Evolutionary conservation across 2,797 vertebrate species (phyloP), one percentile per base, ranked within the genome.

Genomic region (Poeciliopsis turneri): DNA sequence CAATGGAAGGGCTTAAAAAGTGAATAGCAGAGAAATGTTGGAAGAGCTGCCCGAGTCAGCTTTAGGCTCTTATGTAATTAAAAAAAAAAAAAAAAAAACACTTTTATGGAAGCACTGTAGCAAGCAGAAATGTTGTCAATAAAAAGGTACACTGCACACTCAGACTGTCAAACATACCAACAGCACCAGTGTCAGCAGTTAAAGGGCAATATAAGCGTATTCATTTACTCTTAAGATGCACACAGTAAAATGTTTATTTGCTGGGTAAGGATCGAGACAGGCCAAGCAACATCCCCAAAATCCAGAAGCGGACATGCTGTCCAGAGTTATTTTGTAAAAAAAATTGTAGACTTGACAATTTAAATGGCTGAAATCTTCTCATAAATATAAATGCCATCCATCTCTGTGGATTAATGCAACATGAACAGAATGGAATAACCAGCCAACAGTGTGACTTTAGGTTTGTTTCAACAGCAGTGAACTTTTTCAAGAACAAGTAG

Each of bases 141-240:
- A 41, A 78, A 78, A 83, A 66, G 53, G 46, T 66, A 66, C 53
- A 79, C 23, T 82, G 51, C 47, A 3, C 53, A 71, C 18, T 66
- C 33, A 85, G 47, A 76, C 75, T 72, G 33, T 69, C 68, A 80
- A 82, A 74, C 66, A 81, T 43, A 55, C 66, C 30, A 83, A 66
- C 33, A 83, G 11, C 18, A 75, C 16, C 43, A 12, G 51, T 59
- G 75, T 78, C 79, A 78, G 66, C 70, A 66, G 68, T 81, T 80
- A 75, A 75, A 18, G n/a, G n/a, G 61, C 72, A 74, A 72, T 76
- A 79, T 25, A 75, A 55, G 66, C 75, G 53, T 39, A 64, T 36
- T 16, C 36, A 45, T 72, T 80, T 28, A 51, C 61, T 74, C 70
- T 64, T 76, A 10, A 71, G 7, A 80, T 10, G 49, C 77, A 76